Evolutionary conservation across 2,113 vertebrate species (phyloP), one percentile per base, ranked within the genome.

Genomic region (Laterallus jamaicensis): DNA sequence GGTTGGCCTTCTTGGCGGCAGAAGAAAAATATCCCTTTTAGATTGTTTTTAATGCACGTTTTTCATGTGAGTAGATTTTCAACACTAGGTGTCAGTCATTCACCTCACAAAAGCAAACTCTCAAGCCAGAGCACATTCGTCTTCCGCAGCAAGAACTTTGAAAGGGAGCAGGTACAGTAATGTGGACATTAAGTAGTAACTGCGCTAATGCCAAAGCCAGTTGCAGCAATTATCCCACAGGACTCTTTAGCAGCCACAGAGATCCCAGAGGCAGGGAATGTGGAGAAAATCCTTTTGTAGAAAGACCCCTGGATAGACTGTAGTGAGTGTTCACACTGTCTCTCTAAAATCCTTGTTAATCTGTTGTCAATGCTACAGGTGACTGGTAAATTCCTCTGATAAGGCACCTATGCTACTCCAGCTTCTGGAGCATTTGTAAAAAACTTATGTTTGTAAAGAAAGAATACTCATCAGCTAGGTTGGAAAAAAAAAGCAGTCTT

Each of bases 71-170:
- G 7, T 58, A 40, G n/a, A 69, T 84, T 95, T 94, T 93, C 91
- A 92, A 96, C 96, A 94, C 96, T 97, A 97, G 96, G 50, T 97
- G 95, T 96, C 96, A 97, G 96, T 93, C 95, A 94, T 26, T 55
- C 86, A 92, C 95, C 58, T 96, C 81, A 84, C 68, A 95, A 89
- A 84, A 70, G 11, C 77, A 84, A 25, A 26, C 29, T 94, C 63
- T 68, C 28, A 49, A 58, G 9, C 7, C 31, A 15, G 5, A 44
- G 12, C 5, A 22, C 15, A 32, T 94, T 58, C 25, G 3, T 26
- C 28, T 84, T 60, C 21, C 24, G 39, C 35, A 82, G 60, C 4
- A 90, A 88, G 67, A 70, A 2, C 21, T 59, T 83, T 39, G 56
- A 81, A 59, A 83, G 25, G 47, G 6, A 59, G 29, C 2, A 40